Percentiles rank a stretch among this genome's conserved stretches.
phyloP scores from a whole-genome alignment of 2,113 vertebrate species.

The Nicator chloris region DNA sequence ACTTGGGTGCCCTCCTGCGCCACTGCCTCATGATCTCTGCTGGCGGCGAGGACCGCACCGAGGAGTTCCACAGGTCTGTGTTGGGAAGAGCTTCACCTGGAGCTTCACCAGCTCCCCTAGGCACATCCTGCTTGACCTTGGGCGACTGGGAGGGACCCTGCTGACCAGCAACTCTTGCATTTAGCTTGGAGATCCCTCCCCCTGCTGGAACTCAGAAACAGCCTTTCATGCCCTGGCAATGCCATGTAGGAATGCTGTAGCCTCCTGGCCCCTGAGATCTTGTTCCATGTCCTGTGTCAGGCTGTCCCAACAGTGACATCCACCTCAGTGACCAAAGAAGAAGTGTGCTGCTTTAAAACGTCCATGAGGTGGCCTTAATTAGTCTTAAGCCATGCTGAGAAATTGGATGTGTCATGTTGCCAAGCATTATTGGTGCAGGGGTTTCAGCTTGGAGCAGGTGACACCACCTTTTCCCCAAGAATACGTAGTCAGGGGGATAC shows the following conservation, averaged over 20 bases:
- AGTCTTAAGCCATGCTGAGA: background rate
- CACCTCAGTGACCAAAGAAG: background rate
- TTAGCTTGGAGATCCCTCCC: background rate
- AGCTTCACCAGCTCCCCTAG: background rate
- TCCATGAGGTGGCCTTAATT: background rate
- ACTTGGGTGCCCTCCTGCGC: conserved; percentile 85
- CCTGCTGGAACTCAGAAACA: background rate
- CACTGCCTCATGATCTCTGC: conserved; percentile 85
- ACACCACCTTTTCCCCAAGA: background rate
- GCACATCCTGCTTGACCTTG: background rate
- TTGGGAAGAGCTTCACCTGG: background rate
- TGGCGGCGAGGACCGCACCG: conserved; percentile 84
- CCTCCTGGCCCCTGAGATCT: background rate
- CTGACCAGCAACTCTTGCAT: background rate
- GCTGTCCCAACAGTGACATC: background rate
- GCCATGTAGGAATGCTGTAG: background rate
- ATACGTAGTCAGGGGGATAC: too few relatives aligned
- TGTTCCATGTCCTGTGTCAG: background rate
- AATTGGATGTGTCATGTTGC: background rate
- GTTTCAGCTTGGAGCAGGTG: background rate
- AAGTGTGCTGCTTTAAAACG: background rate
- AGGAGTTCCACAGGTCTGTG: conserved; percentile 88
- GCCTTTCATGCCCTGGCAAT: background rate
- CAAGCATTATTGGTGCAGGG: background rate
- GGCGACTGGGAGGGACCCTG: rapidly evolving